These are phyloP conservation scores for Crocidura indochinensis DNA, from an alignment of 2,797 vertebrate species.

Conservation along the genomic window DNA sequence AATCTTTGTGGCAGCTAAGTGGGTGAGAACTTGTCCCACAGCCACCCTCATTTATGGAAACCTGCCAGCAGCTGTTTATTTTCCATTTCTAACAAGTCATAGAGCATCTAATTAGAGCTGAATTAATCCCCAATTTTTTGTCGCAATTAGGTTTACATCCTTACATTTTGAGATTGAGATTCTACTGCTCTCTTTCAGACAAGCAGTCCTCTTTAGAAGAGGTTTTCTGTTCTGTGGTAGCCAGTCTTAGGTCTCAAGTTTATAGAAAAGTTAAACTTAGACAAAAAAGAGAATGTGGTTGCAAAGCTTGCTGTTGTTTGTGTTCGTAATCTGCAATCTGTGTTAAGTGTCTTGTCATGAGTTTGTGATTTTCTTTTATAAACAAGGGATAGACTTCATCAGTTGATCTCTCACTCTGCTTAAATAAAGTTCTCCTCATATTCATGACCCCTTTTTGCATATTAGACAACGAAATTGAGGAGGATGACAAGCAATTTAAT, in stretches of 20 bases:
- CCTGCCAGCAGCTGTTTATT: conserved; percentile 48
- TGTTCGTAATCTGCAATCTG: not conserved
- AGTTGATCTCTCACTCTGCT: conserved; percentile 24
- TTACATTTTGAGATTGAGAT: not conserved
- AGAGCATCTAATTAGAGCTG: conserved; percentile 18
- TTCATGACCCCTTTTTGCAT: conserved; percentile 36
- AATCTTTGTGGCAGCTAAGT: conserved; percentile 52
- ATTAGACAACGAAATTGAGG: conserved; percentile 46
- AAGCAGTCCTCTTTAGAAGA: too few species aligned
- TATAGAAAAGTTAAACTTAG: not conserved
- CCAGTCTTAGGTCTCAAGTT: not conserved
- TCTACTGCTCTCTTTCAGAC: not conserved
- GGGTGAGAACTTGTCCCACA: not conserved
- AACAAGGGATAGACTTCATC: not conserved
- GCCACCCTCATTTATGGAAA: conserved; percentile 1
- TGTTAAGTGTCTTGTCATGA: not conserved
- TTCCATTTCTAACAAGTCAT: conserved; percentile 53
- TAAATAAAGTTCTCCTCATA: conserved; percentile 51
- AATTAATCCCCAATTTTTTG: not conserved
- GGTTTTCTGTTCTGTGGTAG: not conserved
- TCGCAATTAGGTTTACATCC: not conserved
- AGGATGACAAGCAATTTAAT: conserved; percentile 18
- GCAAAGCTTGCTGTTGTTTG: not conserved
- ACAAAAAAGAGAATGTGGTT: not conserved
- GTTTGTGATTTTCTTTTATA: conserved; percentile 10